Evolutionary conservation across 2,113 vertebrate species (phyloP).

Genomic region (Tursiops truncatus): DNA sequence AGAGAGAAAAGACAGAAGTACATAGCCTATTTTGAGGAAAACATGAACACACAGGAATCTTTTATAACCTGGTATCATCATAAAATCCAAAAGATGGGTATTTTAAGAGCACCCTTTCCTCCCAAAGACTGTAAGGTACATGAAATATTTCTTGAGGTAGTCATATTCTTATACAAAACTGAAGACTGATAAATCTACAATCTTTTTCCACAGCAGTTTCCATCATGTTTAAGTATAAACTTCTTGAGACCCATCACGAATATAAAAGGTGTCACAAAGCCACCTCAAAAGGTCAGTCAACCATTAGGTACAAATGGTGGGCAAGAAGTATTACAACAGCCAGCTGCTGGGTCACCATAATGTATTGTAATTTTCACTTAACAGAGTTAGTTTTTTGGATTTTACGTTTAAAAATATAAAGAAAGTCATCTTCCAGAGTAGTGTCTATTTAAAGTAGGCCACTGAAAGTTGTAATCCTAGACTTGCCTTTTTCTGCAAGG

Average conservation of each 20-base stretch:
- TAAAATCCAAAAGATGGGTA: not conserved
- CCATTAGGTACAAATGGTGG: constrained; percentile 64
- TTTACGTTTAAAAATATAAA: constrained; percentile 83
- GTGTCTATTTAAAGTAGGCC: constrained; percentile 74
- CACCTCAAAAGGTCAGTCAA: constrained; percentile 64
- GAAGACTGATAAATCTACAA: not conserved
- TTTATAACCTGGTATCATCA: not conserved
- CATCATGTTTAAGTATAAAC: not conserved
- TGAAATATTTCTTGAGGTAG: constrained; percentile 23
- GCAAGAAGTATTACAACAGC: constrained; percentile 66
- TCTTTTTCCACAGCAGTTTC: constrained; percentile 62
- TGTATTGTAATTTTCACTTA: constrained; percentile 74
- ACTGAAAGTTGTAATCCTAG: constrained; percentile 68
- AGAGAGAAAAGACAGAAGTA: not conserved
- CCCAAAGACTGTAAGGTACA: not conserved
- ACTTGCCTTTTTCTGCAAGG: constrained; percentile 18
- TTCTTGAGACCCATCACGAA: constrained; percentile 67
- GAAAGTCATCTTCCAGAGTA: constrained; percentile 79
- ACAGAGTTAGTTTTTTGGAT: constrained; percentile 73
- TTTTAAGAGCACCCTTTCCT: not conserved
- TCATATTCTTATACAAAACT: constrained; percentile 27
- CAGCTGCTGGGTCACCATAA: constrained; percentile 63
- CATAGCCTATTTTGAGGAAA: constrained; percentile 8
- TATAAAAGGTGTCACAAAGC: constrained; percentile 72
- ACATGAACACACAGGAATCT: not conserved